Evolutionary conservation across 1,140 invertebrate genomes (phyloP).

Genomic region (Physella acuta): DNA sequence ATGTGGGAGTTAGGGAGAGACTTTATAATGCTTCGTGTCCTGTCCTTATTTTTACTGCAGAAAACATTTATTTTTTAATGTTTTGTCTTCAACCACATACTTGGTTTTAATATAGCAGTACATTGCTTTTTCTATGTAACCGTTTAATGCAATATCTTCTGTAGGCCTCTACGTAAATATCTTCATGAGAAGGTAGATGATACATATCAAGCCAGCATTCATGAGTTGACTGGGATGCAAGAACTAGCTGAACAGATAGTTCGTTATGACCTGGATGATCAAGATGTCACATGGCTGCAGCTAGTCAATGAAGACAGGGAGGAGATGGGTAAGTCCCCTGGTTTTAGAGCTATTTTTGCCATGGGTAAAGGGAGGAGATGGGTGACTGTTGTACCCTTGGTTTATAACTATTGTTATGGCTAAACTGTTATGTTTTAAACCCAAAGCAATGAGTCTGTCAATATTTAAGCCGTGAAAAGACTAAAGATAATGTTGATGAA

Average conservation of each 20-base stretch:
- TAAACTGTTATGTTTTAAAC: too few relatives aligned
- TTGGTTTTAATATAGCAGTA: too few relatives aligned
- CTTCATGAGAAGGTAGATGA: slow-evolving; percentile 78
- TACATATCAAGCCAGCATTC: slow-evolving; percentile 79
- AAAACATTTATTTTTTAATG: too few relatives aligned
- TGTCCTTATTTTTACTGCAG: not conserved
- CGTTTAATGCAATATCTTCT: not conserved
- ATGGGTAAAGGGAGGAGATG: too few relatives aligned
- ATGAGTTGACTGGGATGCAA: slow-evolving; percentile 82
- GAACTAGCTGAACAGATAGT: slow-evolving; percentile 82
- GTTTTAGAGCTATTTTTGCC: not conserved
- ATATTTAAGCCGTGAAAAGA: too few relatives aligned
- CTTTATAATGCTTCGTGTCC: not conserved
- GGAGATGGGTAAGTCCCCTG: slow-evolving; percentile 58
- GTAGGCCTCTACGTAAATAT: slow-evolving; percentile 73
- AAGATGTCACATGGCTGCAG: slow-evolving; percentile 88
- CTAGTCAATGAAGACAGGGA: slow-evolving; percentile 84
- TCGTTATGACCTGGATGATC: slow-evolving; percentile 93
- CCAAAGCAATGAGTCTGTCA: too few relatives aligned
- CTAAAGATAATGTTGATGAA: too few relatives aligned
- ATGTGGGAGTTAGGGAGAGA: not conserved
- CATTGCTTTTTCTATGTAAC: not conserved
- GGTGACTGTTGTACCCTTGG: too few relatives aligned
- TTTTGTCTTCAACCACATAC: too few relatives aligned
- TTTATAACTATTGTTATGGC: too few relatives aligned